These are phyloP conservation scores for Agrochola circellaris DNA, from an alignment of 2,888 invertebrate species.

Conservation along the genomic window DNA sequence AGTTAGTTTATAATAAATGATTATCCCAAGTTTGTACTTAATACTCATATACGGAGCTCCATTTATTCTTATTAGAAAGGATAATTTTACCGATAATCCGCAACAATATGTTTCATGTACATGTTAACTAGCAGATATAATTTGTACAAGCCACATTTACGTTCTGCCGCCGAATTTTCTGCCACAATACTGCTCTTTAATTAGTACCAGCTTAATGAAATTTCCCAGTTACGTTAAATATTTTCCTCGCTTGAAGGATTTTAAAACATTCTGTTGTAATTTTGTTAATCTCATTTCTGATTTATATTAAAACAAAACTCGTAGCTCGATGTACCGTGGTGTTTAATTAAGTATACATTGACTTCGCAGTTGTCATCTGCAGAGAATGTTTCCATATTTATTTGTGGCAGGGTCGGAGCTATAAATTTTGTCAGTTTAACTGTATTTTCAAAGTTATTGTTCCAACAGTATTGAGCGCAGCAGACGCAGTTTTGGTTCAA, in stretches of 20 bases:
- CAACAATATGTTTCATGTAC: constrained; percentile 41
- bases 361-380: constrained; percentile 53
- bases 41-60: constrained; percentile 42
- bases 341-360: constrained; percentile 63
- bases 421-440: constrained; percentile 42
- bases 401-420: constrained; percentile 38
- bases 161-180: constrained; percentile 62
- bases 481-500: constrained; percentile 30
- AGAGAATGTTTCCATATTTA: constrained; percentile 51
- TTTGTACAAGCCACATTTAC: constrained; percentile 68
- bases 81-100: constrained; percentile 41
- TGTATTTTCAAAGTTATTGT: constrained; percentile 51
- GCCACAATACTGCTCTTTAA: constrained; percentile 76
- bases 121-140: constrained; percentile 64
- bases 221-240: constrained; percentile 73
- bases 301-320: constrained; percentile 59
- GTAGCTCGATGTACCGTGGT: constrained; percentile 47
- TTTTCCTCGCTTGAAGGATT: constrained; percentile 72
- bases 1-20: constrained; percentile 51
- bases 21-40: constrained; percentile 56
- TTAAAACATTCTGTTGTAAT: constrained; percentile 71
- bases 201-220: constrained; percentile 78
- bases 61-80: constrained; percentile 44
- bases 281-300: constrained; percentile 69
- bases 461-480: constrained; percentile 28